Base-by-base conservation (phyloP, 2,888 invertebrate species). In the Brachycybe producta region DNA sequence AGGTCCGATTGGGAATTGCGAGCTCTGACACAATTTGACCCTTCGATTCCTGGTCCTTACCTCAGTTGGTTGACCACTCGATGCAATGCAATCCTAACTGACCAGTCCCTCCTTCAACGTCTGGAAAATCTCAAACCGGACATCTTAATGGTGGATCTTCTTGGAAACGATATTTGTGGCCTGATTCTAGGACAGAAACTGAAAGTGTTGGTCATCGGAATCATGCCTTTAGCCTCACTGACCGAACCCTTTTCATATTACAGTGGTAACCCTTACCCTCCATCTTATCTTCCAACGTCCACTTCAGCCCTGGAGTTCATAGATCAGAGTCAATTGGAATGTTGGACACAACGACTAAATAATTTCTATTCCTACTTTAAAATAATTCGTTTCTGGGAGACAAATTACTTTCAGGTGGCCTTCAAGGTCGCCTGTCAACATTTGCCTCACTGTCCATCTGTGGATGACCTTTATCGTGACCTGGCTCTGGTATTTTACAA, bases 401-500 rank as follows among this genome's bases (percentile, higher is more conserved):
- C 26, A n/a, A 8, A 27, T 4, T 43, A 43, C 32, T 28, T 30
- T 27, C 5, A 11, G 7, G 27, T 30, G 7, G 44, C 44, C 15
- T 19, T 38, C 13, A 11, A 38, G 17, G 38, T 38, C 8, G 38
- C 17, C 38, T 7, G 17, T 21, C 8, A 17, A 11, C 38, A 38
- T 17, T 19, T 38, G 15, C 38, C 13, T 23, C 23, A 24, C 5
- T 19, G 28, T 30, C 43, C n/a, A 38, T 2, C 5, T 8, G 38
- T 8, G 38, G 30, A 28, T 15, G 43, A 43, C 2, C 3, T 28
- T 2, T 43, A 28, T 15, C 8, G 3, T 7, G 27, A 28, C 15
- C 28, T 43, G 4, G 15, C 46, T 3, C n/a, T 48, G 17, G 23
- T 48, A 11, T 39, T 48, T 17, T n/a, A 39, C 8, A 48, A 48